Percentiles rank a stretch among this genome's conserved stretches.
Evolutionary conservation across 2,797 vertebrate species (phyloP).

Genomic region (Ceryle rudis): DNA sequence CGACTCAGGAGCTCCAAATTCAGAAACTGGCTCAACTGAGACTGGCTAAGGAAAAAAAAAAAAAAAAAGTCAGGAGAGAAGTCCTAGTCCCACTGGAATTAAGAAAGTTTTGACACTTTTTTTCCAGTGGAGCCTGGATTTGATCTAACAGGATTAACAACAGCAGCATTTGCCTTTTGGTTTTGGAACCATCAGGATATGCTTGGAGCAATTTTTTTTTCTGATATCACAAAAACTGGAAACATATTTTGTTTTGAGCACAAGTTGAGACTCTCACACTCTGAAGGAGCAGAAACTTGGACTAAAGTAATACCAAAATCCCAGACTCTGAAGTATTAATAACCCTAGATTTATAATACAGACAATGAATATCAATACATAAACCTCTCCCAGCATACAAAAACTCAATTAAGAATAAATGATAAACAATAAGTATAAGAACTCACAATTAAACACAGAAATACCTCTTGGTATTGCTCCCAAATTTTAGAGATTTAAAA

Average conservation of each 20-base stretch:
- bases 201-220: neutral
- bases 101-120: conserved; percentile 3
- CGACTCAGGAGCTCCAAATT: neutral
- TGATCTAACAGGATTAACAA: neutral
- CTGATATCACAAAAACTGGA: neutral
- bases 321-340: neutral
- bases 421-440: neutral
- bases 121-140: neutral
- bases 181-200: neutral
- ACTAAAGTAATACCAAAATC: neutral
- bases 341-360: neutral
- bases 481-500: neutral
- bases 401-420: neutral
- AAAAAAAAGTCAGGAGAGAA: neutral
- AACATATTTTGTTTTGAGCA: neutral
- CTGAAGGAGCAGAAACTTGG: neutral
- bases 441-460: neutral
- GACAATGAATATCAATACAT: neutral
- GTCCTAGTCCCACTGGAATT: neutral
- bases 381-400: neutral
- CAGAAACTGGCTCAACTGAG: neutral
- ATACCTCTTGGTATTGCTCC: neutral
- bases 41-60: neutral
- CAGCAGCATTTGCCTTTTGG: neutral
- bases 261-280: neutral